Evolutionary conservation across 35 echinoderm and acorn worm genomes (phyloP).

Genomic region (Ophiothrix spiculata): DNA sequence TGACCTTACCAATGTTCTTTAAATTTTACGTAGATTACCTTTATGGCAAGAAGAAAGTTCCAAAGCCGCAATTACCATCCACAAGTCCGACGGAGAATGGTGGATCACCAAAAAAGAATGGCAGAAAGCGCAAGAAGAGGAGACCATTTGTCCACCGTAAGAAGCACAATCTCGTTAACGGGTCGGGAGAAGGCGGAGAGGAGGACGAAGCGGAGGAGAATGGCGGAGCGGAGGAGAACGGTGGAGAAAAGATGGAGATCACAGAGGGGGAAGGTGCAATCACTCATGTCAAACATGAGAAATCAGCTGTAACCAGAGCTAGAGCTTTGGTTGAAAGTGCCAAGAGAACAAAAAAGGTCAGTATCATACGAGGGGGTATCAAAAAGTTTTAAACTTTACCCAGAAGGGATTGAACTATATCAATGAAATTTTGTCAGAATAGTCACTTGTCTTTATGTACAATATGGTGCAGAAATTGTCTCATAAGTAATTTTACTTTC

Average conservation of each 20-base stretch:
- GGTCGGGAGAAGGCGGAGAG: slow-evolving; percentile 5
- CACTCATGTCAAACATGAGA: slow-evolving; percentile 66
- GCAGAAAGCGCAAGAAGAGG: slow-evolving; percentile 56
- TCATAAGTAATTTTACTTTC: too few species aligned
- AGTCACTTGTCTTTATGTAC: too few species aligned
- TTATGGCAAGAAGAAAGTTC: slow-evolving; percentile 82
- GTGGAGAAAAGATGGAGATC: not conserved
- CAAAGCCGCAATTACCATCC: slow-evolving; percentile 49
- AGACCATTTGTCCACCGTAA: slow-evolving; percentile 71
- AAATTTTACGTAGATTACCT: slow-evolving; percentile 52
- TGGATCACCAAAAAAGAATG: slow-evolving; percentile 18
- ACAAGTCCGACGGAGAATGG: not conserved
- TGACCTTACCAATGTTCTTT: too few species aligned
- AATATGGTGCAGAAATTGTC: too few species aligned
- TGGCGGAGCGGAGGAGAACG: not conserved
- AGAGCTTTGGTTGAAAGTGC: slow-evolving; percentile 74
- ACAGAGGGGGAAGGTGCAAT: not conserved
- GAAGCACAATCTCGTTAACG: slow-evolving; percentile 48
- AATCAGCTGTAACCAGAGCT: slow-evolving; percentile 72
- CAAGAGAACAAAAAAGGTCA: slow-evolving; percentile 81
- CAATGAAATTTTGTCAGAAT: too few species aligned
- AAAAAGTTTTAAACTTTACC: too few species aligned
- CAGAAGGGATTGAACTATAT: too few species aligned
- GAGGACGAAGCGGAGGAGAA: not conserved
- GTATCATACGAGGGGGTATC: too few species aligned